These are phyloP conservation scores for Scomber colias DNA, from an alignment of 2,113 vertebrate genomes.

Conservation along the genomic window DNA sequence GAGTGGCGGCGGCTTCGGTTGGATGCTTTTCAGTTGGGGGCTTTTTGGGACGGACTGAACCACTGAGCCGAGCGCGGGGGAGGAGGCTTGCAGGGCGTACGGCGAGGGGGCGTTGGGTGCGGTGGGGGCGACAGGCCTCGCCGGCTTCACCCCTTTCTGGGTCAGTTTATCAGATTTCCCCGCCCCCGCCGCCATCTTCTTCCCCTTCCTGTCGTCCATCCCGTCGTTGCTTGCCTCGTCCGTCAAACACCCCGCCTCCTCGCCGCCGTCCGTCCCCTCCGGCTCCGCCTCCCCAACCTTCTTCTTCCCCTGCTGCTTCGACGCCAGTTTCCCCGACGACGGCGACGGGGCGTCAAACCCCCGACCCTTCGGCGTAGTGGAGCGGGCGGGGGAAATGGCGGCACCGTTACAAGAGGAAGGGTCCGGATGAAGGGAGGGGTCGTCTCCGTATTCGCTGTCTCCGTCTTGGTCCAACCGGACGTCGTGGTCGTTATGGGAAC, in stretches of 20 bases:
- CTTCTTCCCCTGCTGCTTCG: slow-evolving; percentile 90
- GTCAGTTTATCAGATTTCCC: slow-evolving; percentile 89
- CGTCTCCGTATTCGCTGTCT: slow-evolving; percentile 94
- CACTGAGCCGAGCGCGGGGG: slow-evolving; percentile 87
- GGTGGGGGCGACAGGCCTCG: slow-evolving; percentile 86
- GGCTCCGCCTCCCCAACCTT: slow-evolving; percentile 90
- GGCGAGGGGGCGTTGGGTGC: slow-evolving; percentile 83
- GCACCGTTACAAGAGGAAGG: slow-evolving; percentile 90
- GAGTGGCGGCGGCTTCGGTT: slow-evolving; percentile 90
- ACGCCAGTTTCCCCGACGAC: slow-evolving; percentile 85
- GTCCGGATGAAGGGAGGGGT: slow-evolving; percentile 88
- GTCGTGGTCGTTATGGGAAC: slow-evolving; percentile 93
- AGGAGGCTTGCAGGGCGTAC: slow-evolving; percentile 84
- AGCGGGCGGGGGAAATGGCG: slow-evolving; percentile 91
- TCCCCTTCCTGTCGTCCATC: slow-evolving; percentile 91
- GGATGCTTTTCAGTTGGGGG: slow-evolving; percentile 93
- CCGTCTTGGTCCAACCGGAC: slow-evolving; percentile 92
- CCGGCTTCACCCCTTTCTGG: slow-evolving; percentile 90
- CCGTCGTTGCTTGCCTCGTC: slow-evolving; percentile 94
- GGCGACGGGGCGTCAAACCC: slow-evolving; percentile 93
- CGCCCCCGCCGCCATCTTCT: slow-evolving; percentile 86
- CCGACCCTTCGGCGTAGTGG: slow-evolving; percentile 92
- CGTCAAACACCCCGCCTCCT: slow-evolving; percentile 88
- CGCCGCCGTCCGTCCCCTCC: slow-evolving; percentile 89
- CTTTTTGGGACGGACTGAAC: slow-evolving; percentile 94